These are phyloP conservation scores for Chrysogorgia sp. DNA, from an alignment of 92 coral and sea anemone species.

Conservation along the genomic window DNA sequence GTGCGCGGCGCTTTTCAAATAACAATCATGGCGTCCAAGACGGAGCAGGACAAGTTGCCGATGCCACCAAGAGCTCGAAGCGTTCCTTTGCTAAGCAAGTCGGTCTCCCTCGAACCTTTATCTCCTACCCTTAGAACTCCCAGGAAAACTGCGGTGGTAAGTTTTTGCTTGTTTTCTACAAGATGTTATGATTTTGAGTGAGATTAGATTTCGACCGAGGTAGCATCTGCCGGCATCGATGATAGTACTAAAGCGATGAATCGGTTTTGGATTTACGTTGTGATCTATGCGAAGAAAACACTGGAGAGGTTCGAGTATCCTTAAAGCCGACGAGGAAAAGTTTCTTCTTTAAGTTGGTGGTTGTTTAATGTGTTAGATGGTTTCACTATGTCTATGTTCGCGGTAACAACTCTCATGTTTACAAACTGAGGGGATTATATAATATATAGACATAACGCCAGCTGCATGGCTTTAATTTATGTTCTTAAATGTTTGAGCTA, in stretches of 20 bases:
- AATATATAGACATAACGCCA: too few species aligned
- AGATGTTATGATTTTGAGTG: background rate
- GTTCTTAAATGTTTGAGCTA: too few species aligned
- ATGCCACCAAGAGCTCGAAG: constrained; percentile 88
- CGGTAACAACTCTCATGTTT: too few species aligned
- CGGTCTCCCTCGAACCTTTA: constrained; percentile 69
- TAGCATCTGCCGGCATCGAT: background rate
- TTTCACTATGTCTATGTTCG: too few species aligned
- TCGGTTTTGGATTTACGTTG: background rate
- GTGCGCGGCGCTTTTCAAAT: constrained; percentile 69
- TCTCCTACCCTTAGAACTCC: constrained; percentile 57
- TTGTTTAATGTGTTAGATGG: too few species aligned
- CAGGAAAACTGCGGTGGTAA: constrained; percentile 84
- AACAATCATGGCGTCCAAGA: constrained; percentile 91
- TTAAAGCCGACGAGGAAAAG: too few species aligned
- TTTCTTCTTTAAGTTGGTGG: too few species aligned
- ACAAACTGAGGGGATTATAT: too few species aligned
- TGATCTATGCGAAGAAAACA: background rate
- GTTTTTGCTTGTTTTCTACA: constrained; percentile 9
- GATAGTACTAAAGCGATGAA: background rate
- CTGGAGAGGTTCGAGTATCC: too few species aligned
- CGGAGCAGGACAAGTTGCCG: constrained; percentile 67
- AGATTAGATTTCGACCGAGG: too few species aligned
- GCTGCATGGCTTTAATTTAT: too few species aligned
- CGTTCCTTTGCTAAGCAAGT: constrained; percentile 86